Base-by-base conservation (phyloP, 2,888 invertebrate species). In the Saturnia japonica region DNA sequence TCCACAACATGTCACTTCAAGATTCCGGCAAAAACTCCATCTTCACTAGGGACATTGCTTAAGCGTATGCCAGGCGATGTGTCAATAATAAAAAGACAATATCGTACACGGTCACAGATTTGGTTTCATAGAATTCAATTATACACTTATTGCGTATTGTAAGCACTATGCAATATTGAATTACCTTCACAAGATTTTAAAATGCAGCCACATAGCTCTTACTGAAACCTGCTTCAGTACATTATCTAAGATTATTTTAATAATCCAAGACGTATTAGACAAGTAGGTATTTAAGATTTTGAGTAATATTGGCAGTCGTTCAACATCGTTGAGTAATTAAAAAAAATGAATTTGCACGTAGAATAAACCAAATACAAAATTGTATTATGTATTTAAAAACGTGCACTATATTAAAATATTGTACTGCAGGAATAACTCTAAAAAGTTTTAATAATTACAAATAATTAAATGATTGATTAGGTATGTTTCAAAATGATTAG, bases 171-270 rank as follows among this genome's bases (percentile, higher is more conserved):
- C 57, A 60, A 60, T 28, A 60, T 60, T 60, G 57, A 28, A 60
- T 60, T 60, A 60, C 57, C 57, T 60, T 28, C 57, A 28, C 57
- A 54, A 54, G 54, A 28, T 14, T 60, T 60, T 60, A 60, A 60
- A 28, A 28, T 60, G 28, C 57, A 28, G 14, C 28, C 14, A 60
- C 28, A 60, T 28, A 60, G 57, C 57, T 14, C 25, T 25, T 60
- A 22, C 57, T 60, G 57, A 60, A 60, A 60, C 57, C 28, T 12
- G 28, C 25, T 60, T 60, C 57, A 60, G 57, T 60, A 60, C 28
- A 28, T 60, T 28, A 60, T 60, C 6, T 60, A 60, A 25, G 22
- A 25, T 60, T 25, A 28, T 60, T 60, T 28, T 11, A 14, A 28
- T 28, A 60, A 54, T 54, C 22, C 14, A 28, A 28, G 28, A 60